phyloP scores from a whole-genome alignment of 2,797 vertebrate species.

The Mus minutoides region DNA sequence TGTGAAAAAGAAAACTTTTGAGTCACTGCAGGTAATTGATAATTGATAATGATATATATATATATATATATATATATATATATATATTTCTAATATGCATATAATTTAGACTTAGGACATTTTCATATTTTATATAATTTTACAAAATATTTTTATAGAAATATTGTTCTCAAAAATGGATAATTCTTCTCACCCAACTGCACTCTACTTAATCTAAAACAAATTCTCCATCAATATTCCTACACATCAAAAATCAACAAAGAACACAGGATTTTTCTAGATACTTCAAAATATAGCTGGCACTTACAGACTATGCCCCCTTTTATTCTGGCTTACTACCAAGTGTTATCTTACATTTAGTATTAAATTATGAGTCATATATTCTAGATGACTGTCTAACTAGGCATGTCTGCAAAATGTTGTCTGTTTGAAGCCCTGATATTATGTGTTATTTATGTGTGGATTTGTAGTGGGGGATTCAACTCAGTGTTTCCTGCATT shows the following conservation, averaged over 20 bases:
- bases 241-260: neutral
- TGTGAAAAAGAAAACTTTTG: neutral
- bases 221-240: neutral
- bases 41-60: no score
- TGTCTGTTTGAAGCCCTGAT: neutral
- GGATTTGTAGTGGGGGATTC: neutral
- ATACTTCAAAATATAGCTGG: neutral
- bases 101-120: slow-evolving; percentile 6
- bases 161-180: neutral
- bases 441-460: no score
- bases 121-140: neutral
- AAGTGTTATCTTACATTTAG: neutral
- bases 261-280: neutral
- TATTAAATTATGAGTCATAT: no score
- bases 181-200: neutral
- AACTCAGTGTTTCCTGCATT: neutral
- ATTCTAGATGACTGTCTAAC: neutral
- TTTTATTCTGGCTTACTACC: slow-evolving; percentile 11
- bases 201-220: neutral
- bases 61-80: neutral
- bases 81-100: neutral
- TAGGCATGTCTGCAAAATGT: neutral
- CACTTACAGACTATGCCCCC: neutral
- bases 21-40: slow-evolving; percentile 17
- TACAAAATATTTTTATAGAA: slow-evolving; percentile 30